Percentiles rank a stretch among this genome's conserved stretches.
Conservation (phyloP, 1,140 invertebrate genomes). For the Batillaria attramentaria region DNA sequence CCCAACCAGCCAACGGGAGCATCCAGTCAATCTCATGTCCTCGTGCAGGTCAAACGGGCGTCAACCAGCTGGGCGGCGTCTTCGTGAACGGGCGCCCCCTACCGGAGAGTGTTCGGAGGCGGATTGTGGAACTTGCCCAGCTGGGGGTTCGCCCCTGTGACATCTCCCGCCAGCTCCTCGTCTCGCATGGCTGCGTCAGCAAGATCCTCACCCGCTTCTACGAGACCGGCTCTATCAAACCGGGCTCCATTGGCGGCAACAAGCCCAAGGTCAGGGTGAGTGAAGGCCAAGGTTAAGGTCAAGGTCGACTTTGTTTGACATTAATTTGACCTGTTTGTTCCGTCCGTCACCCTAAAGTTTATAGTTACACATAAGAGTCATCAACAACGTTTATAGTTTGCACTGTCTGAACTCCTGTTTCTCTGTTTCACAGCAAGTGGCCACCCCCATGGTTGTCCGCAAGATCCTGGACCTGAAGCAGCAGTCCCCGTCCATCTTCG, state of each 20-base stretch:
- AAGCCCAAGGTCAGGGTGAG: slow-evolving; percentile 79
- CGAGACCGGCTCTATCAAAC: slow-evolving; percentile 94
- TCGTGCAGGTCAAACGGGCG: slow-evolving; percentile 28
- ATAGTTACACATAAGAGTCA: no score
- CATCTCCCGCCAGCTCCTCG: slow-evolving; percentile 91
- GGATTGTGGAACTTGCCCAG: slow-evolving; percentile 95
- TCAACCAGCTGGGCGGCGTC: slow-evolving; percentile 28
- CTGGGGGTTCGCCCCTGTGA: slow-evolving; percentile 94
- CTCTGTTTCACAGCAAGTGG: slow-evolving; percentile 85
- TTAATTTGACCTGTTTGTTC: background rate
- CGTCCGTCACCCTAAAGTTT: no score
- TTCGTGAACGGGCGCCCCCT: slow-evolving; percentile 81
- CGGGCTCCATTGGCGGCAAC: slow-evolving; percentile 97
- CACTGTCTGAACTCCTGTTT: slow-evolving; percentile 11
- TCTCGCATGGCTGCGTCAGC: slow-evolving; percentile 96
- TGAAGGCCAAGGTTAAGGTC: background rate
- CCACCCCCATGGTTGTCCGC: slow-evolving; percentile 97
- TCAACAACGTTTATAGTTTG: no score
- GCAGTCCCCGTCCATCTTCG: slow-evolving; percentile 99
- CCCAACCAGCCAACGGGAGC: no score
- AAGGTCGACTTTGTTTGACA: background rate
- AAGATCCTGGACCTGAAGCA: slow-evolving; percentile 98
- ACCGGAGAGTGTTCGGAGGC: slow-evolving; percentile 93
- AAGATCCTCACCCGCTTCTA: slow-evolving; percentile 97
- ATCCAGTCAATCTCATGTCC: no score